phyloP scores from a whole-genome alignment of 2,888 invertebrate genomes.

The Isotomurus palustris region DNA sequence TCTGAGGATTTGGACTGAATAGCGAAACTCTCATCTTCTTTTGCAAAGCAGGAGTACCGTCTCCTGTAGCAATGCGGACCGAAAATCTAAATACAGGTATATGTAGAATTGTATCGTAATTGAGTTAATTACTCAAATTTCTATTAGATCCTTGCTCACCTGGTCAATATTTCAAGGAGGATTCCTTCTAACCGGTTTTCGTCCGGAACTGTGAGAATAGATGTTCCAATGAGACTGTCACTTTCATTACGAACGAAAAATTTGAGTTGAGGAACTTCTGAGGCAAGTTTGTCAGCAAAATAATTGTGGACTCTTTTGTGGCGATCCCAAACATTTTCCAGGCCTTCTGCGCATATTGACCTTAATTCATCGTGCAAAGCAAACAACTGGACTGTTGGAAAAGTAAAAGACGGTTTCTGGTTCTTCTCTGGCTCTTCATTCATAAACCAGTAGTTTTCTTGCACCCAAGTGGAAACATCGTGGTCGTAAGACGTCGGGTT shows the following conservation, averaged over 20 bases:
- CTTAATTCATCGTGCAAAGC: conserved; percentile 73
- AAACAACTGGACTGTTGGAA: conserved; percentile 68
- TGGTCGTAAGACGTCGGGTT: conserved; percentile 14
- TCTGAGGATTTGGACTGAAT: conserved; percentile 14
- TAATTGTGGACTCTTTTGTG: conserved; percentile 63
- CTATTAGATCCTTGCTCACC: too few relatives aligned
- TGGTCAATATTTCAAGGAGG: too few relatives aligned
- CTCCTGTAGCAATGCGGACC: conserved; percentile 13
- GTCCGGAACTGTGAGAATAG: conserved; percentile 61
- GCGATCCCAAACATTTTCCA: conserved; percentile 63
- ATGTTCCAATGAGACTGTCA: conserved; percentile 66
- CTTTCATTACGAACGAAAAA: conserved; percentile 60
- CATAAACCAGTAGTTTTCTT: background rate
- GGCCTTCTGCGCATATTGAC: conserved; percentile 65
- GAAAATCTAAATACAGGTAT: conserved; percentile 7
- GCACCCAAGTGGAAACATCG: conserved; percentile 6
- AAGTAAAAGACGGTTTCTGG: too few relatives aligned
- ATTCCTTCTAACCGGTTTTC: conserved; percentile 60
- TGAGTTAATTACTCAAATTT: too few relatives aligned
- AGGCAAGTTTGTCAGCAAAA: conserved; percentile 66
- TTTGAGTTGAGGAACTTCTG: too few relatives aligned
- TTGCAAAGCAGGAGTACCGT: conserved; percentile 9
- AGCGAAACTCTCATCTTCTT: conserved; percentile 13
- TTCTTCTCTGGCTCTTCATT: background rate
- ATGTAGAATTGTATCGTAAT: background rate